Evolutionary conservation across 2,888 invertebrate species (phyloP).

Genomic region (Willowsia nigromaculata): DNA sequence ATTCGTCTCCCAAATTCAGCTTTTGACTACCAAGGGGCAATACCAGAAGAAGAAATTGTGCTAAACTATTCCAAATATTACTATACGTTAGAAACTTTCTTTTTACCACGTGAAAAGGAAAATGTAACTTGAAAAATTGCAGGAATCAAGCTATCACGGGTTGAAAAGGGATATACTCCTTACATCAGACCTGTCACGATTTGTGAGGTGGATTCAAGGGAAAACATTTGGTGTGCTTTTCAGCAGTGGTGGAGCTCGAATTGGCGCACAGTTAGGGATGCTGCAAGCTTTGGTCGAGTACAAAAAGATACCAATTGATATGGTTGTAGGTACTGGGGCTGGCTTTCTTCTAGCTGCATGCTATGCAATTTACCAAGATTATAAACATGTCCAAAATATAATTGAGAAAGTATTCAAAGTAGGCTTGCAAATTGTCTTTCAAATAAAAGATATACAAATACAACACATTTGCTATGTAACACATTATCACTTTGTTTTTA

Average conservation of each 20-base stretch:
- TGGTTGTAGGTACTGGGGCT: constrained; percentile 61
- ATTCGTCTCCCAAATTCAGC: constrained; percentile 51
- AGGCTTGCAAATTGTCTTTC: not conserved
- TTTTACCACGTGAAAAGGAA: too few relatives aligned
- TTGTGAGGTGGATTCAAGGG: constrained; percentile 46
- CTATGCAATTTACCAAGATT: constrained; percentile 59
- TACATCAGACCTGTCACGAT: constrained; percentile 48
- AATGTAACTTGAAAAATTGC: not conserved
- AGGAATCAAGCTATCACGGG: not conserved
- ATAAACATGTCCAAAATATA: constrained; percentile 22
- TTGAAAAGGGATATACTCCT: not conserved
- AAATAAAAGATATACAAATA: too few relatives aligned
- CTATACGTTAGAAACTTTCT: not conserved
- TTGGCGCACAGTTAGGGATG: constrained; percentile 61
- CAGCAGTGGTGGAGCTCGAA: constrained; percentile 66
- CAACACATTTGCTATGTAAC: too few relatives aligned
- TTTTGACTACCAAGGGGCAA: constrained; percentile 34
- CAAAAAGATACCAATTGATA: constrained; percentile 60
- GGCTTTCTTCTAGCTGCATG: constrained; percentile 55
- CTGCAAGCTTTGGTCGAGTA: constrained; percentile 52
- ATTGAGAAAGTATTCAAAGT: constrained; percentile 52
- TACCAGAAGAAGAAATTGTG: constrained; percentile 50
- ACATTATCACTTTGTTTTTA: not conserved
- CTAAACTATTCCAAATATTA: not conserved
- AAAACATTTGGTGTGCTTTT: constrained; percentile 60